Percentiles rank a stretch among this genome's conserved stretches.
These are phyloP conservation scores for Drosophila triauraria DNA, from an alignment of 1,140 invertebrate genomes.

Conservation along the genomic window DNA sequence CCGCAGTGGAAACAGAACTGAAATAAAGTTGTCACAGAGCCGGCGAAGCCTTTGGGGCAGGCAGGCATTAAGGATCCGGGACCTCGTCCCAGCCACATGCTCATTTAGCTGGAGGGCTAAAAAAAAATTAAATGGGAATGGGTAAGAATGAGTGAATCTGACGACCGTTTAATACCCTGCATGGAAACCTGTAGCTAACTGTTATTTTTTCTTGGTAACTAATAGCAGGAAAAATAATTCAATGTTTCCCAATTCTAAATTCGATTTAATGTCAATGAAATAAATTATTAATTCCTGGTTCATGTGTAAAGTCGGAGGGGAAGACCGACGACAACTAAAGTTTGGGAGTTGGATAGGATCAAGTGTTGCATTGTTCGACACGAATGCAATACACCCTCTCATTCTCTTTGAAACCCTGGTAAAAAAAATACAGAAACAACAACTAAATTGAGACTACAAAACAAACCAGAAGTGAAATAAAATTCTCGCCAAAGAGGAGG, in stretches of 20 bases:
- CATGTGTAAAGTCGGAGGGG: too few species aligned
- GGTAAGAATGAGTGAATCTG: too few species aligned
- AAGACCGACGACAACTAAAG: too few species aligned
- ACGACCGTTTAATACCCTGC: not conserved
- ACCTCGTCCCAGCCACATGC: constrained; percentile 55
- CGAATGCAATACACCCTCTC: not conserved
- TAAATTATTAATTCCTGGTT: too few species aligned
- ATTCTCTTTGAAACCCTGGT: not conserved
- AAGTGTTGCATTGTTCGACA: not conserved
- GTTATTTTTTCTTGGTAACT: not conserved
- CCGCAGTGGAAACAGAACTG: constrained; percentile 47
- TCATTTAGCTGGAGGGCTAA: constrained; percentile 65
- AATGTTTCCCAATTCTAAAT: not conserved
- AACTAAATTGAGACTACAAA: constrained; percentile 26
- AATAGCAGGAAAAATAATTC: too few species aligned
- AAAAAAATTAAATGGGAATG: constrained; percentile 15
- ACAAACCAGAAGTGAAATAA: constrained; percentile 41
- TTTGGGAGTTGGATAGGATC: too few species aligned
- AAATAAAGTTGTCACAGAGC: constrained; percentile 77
- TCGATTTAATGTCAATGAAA: not conserved
- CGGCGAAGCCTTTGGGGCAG: constrained; percentile 39
- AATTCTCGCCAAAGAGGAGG: constrained; percentile 25
- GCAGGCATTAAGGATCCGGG: constrained; percentile 15
- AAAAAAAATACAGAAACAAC: constrained; percentile 4
- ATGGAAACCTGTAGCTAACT: not conserved